phyloP scores from a whole-genome alignment of 2,113 vertebrate genomes.

The Peromyscus leucopus region DNA sequence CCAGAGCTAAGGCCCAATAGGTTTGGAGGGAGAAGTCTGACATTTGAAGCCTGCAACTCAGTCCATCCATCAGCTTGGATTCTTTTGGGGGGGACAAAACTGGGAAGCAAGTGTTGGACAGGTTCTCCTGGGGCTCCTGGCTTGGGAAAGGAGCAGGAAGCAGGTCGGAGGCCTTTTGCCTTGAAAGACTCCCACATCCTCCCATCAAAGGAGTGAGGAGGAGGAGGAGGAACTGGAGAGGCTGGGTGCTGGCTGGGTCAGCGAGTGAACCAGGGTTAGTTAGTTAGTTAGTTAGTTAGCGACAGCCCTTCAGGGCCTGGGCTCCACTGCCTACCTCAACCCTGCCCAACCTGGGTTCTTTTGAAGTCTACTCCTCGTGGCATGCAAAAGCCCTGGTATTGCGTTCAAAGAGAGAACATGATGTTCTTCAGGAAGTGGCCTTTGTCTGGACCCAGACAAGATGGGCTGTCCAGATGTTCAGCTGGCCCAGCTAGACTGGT shows the following conservation, averaged over 20 bases:
- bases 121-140: background rate
- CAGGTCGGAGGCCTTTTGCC: background rate
- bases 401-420: conserved; percentile 34
- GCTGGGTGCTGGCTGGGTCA: background rate
- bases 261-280: too few species aligned
- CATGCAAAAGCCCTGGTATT: background rate
- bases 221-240: background rate
- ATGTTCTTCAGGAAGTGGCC: conserved; percentile 60
- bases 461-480: conserved; percentile 76
- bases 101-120: background rate
- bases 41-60: background rate
- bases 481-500: conserved; percentile 22
- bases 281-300: too few species aligned
- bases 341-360: background rate
- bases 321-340: background rate
- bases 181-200: background rate
- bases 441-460: conserved; percentile 16
- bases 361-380: background rate
- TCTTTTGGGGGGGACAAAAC: background rate
- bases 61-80: background rate
- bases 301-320: background rate
- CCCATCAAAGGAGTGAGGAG: background rate
- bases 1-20: background rate
- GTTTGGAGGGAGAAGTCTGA: background rate
- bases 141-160: background rate